phyloP scores from a whole-genome alignment of 2,797 vertebrate genomes.

The Muscicapa comitata region DNA sequence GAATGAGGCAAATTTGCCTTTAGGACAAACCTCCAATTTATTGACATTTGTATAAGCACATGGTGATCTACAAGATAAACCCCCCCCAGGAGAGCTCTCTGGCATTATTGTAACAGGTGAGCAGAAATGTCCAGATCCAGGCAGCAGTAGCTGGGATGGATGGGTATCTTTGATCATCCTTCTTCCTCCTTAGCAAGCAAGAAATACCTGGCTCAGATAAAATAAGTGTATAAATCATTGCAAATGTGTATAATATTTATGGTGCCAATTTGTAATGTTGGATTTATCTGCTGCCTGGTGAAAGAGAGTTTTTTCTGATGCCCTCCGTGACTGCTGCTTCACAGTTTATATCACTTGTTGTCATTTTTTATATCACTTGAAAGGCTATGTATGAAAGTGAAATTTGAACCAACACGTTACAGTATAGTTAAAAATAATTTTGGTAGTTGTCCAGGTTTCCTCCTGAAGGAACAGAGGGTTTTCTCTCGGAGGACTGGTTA shows the following conservation, averaged over 20 bases:
- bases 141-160: neutral
- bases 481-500: neutral
- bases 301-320: neutral
- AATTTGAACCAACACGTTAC: neutral
- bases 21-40: neutral
- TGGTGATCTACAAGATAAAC: neutral
- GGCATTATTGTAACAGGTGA: rapidly evolving
- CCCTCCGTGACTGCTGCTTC: neutral
- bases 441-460: constrained; percentile 3
- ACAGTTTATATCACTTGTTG: constrained; percentile 1
- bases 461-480: neutral
- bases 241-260: constrained; percentile 19
- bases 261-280: constrained; percentile 10
- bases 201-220: constrained; percentile 3
- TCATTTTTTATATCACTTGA: constrained; percentile 7
- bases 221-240: neutral
- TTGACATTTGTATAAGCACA: neutral
- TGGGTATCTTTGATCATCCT: neutral
- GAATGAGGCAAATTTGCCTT: neutral
- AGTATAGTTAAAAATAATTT: constrained; percentile 19
- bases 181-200: neutral
- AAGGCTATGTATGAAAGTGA: neutral
- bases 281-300: neutral
- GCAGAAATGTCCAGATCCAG: neutral
- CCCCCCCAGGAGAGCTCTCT: neutral